Evolutionary conservation across 2,888 invertebrate genomes (phyloP).

Genomic region (Drosophila nr. perissopoda): DNA sequence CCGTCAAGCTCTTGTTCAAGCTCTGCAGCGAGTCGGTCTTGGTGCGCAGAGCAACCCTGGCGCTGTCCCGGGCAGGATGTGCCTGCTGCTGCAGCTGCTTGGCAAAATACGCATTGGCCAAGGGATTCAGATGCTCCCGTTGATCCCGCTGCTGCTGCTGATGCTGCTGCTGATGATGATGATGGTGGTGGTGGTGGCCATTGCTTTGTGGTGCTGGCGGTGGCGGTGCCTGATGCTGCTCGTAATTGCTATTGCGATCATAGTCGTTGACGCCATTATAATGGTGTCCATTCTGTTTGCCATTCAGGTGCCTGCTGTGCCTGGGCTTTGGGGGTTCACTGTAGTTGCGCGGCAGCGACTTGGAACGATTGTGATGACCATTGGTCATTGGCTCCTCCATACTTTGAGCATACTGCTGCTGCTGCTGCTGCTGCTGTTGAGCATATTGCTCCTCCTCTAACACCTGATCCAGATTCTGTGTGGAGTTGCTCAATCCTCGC

Average conservation of each 20-base stretch:
- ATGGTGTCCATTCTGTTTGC: conserved; percentile 67
- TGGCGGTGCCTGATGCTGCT: conserved; percentile 73
- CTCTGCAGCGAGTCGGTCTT: conserved; percentile 85
- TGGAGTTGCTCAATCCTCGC: conserved; percentile 85
- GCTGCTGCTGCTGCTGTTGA: conserved; percentile 46
- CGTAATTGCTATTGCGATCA: conserved; percentile 83
- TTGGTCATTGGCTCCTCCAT: conserved; percentile 77
- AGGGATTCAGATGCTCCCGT: conserved; percentile 77
- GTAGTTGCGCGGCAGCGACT: conserved; percentile 86
- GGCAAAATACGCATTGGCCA: conserved; percentile 82
- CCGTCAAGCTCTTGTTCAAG: conserved; percentile 84
- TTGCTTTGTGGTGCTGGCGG: conserved; percentile 75
- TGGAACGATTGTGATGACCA: conserved; percentile 85
- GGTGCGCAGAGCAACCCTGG: conserved; percentile 78
- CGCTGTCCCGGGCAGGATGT: conserved; percentile 70
- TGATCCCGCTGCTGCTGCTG: conserved; percentile 56
- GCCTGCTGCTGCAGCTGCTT: conserved; percentile 80
- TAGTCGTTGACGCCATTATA: conserved; percentile 66
- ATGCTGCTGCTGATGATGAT: conserved; percentile 46
- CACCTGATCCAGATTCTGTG: conserved; percentile 84
- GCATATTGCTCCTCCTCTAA: conserved; percentile 84
- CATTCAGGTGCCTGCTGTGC: conserved; percentile 67
- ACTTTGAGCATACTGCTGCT: conserved; percentile 60
- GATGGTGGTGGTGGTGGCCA: conserved; percentile 65
- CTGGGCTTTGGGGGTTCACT: conserved; percentile 80